Evolutionary conservation across 1,140 invertebrate species (phyloP), one percentile per base, ranked within the genome.

Genomic region (Hyphantria cunea): DNA sequence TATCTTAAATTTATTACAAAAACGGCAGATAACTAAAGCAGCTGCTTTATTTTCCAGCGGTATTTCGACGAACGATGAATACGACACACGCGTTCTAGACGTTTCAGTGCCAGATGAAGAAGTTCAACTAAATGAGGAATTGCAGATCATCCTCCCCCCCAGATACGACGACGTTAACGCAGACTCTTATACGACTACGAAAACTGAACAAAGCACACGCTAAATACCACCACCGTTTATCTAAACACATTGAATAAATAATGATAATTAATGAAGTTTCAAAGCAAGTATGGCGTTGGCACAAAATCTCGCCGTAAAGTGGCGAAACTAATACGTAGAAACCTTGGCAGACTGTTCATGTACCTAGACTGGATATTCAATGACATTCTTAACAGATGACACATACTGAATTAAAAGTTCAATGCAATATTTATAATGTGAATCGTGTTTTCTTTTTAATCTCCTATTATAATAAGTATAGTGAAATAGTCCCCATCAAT

Each of bases 91-190:
- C 7, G 72, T 87, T 6, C 58, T 70, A 5, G 80, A 80, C 8
- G 80, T 83, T 7, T 14, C 60, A 6, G 37, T 79, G 0, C 78
- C 78, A 0, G 86, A 90, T 58, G 85, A 88, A 44, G 86, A 90
- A 53, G 76, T 82, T 0, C 81, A 78, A 51, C 64, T 84, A 4
- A 76, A 77, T 44, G 86, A 86, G 45, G 85, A 88, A 52, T 66
- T 90, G 6, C 86, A 90, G 55, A 86, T 90, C 33, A 88, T 90
- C 13, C 64, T 90, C 1, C 85, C 85, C 0, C 86, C 86, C 7
- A 72, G 81, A n/a, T 78, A 75, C 44, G 86, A 90, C 45, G 86
- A 89, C 72, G 66, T 78, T 54, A 69, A 70, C 0, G 68, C 74
- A 0, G 82, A 81, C 15, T 77, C 78, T 10, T 77, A 80, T 0